Evolutionary conservation across 2,888 invertebrate genomes (phyloP), one percentile per base, ranked within the genome.

Genomic region (Agriopis aurantiaria): DNA sequence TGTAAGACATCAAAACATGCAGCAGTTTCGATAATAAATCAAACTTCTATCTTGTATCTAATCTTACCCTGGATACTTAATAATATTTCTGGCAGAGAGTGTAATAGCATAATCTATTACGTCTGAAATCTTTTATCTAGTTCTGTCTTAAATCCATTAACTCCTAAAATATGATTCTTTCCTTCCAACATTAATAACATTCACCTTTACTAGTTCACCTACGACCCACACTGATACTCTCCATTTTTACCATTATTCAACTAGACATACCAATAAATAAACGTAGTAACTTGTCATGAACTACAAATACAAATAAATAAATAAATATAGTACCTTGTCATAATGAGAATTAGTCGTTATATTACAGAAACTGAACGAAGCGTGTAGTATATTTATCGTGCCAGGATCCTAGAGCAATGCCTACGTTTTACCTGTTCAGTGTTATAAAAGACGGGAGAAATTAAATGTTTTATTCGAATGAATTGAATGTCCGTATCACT

Each of bases 151-250:
- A 59, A 64, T 62, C 63, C 63, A 64, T 55, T 64, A 59, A 17
- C 64, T 64, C n/a, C 53, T 53, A 61, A 61, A 69, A 65, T 69
- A 65, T 68, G 23, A 58, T 57, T 57, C 43, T 49, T 52, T 52
- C 68, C 58, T 52, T 62, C 33, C 8, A 58, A 62, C 51, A 62
- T 43, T n/a, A 43, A 52, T 45, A 33, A 63, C 56, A 8, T 58
- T 58, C 60, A 61, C 49, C 49, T 43, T 48, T 45, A 40, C 46
- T 63, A 43, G 56, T 41, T 58, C 46, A 65, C 52, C 57, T 43
- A 52, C 58, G 45, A 51, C 43, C 57, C n/a, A 56, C 48, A 49
- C 23, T n/a, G 55, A 64, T 64, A 63, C 46, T n/a, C 46, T 48
- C 48, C 56, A 55, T 56, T 56, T n/a, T n/a, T n/a, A 11, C 52